These are phyloP conservation scores for Alloplasta piceator DNA, from an alignment of 2,888 invertebrate genomes.

Conservation along the genomic window DNA sequence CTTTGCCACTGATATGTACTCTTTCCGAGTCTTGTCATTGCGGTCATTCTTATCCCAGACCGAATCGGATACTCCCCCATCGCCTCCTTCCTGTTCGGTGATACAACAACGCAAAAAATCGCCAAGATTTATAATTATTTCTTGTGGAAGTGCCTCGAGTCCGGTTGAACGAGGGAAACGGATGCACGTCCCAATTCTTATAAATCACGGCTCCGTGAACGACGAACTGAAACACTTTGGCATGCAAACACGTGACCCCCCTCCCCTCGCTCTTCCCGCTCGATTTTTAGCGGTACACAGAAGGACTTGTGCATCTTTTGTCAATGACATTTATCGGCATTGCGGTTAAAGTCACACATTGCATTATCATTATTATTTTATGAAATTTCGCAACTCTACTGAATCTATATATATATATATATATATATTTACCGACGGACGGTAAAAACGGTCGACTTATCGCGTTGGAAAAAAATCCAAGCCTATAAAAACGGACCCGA, in stretches of 20 bases:
- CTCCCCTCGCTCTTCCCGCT: no score
- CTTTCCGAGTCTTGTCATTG: no score
- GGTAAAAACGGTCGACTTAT: no score
- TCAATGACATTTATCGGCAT: no score
- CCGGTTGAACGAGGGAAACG: constrained; percentile 69
- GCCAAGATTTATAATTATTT: constrained; percentile 27
- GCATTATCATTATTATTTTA: constrained; percentile 5
- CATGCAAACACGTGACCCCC: background rate
- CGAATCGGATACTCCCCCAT: background rate
- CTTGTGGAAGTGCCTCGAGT: constrained; percentile 46
- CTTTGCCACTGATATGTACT: no score
- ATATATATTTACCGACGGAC: background rate
- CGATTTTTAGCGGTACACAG: no score
- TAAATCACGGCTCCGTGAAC: constrained; percentile 69
- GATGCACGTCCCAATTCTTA: constrained; percentile 76
- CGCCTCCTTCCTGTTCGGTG: background rate
- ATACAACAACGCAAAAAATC: background rate
- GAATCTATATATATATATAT: constrained; percentile 10
- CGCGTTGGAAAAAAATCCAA: no score
- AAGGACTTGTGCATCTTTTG: no score
- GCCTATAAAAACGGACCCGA: background rate
- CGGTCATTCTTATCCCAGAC: background rate
- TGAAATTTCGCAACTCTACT: constrained; percentile 19
- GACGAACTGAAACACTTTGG: constrained; percentile 68
- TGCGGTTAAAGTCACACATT: no score